Evolutionary conservation across 2,888 invertebrate species (phyloP).

Genomic region (Anthrax anthrax): DNA sequence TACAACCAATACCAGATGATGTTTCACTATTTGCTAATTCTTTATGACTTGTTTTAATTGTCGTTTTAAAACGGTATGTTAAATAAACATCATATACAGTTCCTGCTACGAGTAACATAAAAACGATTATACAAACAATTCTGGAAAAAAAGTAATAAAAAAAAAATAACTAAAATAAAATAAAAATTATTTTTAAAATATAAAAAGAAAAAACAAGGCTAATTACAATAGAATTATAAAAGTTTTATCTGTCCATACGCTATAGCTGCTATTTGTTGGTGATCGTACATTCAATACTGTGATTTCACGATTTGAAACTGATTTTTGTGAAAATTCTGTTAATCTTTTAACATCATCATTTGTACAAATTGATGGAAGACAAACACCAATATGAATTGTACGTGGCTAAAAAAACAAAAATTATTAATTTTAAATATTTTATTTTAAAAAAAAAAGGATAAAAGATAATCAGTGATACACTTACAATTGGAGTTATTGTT

Average conservation of each 20-base stretch:
- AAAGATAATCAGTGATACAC: constrained; percentile 6
- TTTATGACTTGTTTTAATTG: constrained; percentile 27
- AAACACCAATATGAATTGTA: constrained; percentile 58
- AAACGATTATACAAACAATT: constrained; percentile 38
- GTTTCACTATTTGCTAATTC: constrained; percentile 34
- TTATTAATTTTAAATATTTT: neutral
- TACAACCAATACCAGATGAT: constrained; percentile 36
- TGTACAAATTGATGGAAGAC: constrained; percentile 55
- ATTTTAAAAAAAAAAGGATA: neutral
- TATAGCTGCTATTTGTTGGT: constrained; percentile 49
- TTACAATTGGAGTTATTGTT: constrained; percentile 24
- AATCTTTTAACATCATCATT: constrained; percentile 45
- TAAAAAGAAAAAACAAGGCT: neutral
- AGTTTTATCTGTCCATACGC: constrained; percentile 51
- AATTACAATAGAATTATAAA: constrained; percentile 57
- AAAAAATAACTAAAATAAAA: neutral
- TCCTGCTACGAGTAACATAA: constrained; percentile 45
- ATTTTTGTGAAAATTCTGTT: constrained; percentile 40
- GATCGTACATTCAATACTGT: constrained; percentile 51
- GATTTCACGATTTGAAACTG: constrained; percentile 35
- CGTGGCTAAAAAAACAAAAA: constrained; percentile 39
- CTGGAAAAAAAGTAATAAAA: constrained; percentile 30
- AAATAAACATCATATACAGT: constrained; percentile 54
- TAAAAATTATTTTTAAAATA: neutral
- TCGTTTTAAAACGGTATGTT: constrained; percentile 22